phyloP scores from a whole-genome alignment of 1,140 invertebrate genomes.

The Heterodera carotae region DNA sequence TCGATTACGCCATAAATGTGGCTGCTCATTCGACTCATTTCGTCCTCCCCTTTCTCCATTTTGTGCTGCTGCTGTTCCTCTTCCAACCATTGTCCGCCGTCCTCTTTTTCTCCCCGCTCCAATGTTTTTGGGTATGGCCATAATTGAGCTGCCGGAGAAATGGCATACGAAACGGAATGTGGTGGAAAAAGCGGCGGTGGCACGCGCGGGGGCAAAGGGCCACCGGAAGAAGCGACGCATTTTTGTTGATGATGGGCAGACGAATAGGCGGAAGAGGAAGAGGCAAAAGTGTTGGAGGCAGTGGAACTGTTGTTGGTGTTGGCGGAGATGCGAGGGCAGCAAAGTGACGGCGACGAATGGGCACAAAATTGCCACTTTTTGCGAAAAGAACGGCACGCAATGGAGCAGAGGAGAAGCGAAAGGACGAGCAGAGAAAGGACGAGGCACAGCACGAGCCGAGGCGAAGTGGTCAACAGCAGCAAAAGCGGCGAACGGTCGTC shows the following conservation, averaged over 20 bases:
- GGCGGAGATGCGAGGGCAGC: background rate
- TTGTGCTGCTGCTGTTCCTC: slow-evolving; percentile 17
- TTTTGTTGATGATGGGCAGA: background rate
- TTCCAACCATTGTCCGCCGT: slow-evolving; percentile 30
- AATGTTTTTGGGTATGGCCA: slow-evolving; percentile 3
- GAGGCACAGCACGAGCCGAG: background rate
- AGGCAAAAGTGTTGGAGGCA: slow-evolving; percentile 15
- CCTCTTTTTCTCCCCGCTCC: slow-evolving; percentile 6
- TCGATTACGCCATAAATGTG: slow-evolving; percentile 36
- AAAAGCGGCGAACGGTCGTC: background rate
- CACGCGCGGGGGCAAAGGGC: slow-evolving; percentile 10
- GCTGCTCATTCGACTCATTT: slow-evolving; percentile 42
- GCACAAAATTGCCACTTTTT: slow-evolving; percentile 5
- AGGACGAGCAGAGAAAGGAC: too few species aligned
- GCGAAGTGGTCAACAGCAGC: background rate
- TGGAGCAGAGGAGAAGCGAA: background rate
- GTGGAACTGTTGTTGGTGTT: background rate
- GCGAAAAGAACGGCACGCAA: slow-evolving; percentile 5
- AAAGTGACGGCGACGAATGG: background rate
- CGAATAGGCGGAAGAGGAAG: slow-evolving; percentile 14
- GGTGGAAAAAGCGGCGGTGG: slow-evolving; percentile 27
- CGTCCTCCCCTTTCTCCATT: slow-evolving; percentile 38
- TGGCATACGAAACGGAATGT: slow-evolving; percentile 5
- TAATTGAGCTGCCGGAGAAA: background rate
- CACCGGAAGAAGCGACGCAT: background rate